Base-by-base conservation (phyloP, 2,113 vertebrate genomes). In the Passer montanus region DNA sequence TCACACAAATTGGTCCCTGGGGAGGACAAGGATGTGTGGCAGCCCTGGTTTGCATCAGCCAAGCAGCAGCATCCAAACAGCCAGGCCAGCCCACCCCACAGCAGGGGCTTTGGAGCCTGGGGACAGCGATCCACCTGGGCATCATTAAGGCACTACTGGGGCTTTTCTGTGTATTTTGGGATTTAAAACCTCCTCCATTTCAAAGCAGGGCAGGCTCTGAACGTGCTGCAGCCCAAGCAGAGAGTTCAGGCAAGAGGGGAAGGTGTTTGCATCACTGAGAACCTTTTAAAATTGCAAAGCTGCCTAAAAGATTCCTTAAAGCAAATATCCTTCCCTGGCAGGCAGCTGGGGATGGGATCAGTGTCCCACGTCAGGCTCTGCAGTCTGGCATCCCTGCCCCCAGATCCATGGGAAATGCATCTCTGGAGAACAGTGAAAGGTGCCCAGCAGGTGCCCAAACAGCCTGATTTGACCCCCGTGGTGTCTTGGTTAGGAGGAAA, bases 21-120 rank as follows among this genome's bases (percentile, higher is more conserved):
- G 93, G 96, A 79, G 70, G 20, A 10, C 85, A 66, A 43, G 15
- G 85, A 30, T 50, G 87, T 26, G 93, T 67, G 91, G 39, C 67
- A 68, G 68, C 4, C 56, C 79, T 49, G 50, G 46, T 97, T 97
- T 97, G 95, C 97, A 97, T 97, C 97, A 97, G 67, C 92, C 94
- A 14, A 74, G 91, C 70, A 90, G 78, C 53, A 97, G 97, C 97
- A 97, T 63, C 89, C 94, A n/a, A 77, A 85, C 44, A 95, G 76
- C 58, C 28, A 14, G 37, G 64, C 44, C 52, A 4, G n/a, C 59
- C 31, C 5, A 0, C 26, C 37, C 55, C 27, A 3, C 52, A 31
- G 72, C 28, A 2, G 4, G 4, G 30, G 19, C 66, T 62, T 16
- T 75, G 62, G 84, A 37, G 55, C 59, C 37, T 2, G 24, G 79